These are phyloP conservation scores for Liolophura sinensis DNA, from an alignment of 1,140 invertebrate species.

Conservation along the genomic window DNA sequence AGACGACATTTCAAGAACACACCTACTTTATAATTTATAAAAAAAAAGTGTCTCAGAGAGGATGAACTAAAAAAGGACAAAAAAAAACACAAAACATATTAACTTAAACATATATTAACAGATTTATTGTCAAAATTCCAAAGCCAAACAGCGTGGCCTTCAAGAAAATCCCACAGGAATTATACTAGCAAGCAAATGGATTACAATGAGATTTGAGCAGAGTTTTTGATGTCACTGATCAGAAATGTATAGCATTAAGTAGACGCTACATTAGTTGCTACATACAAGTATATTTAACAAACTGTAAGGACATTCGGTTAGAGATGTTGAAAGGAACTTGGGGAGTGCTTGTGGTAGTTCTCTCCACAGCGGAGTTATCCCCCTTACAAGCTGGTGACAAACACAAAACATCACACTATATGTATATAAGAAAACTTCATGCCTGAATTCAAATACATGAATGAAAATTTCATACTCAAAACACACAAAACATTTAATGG, in stretches of 20 bases:
- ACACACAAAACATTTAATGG: too few relatives aligned
- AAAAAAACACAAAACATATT: neutral
- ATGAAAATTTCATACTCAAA: too few relatives aligned
- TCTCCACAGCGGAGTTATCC: too few relatives aligned
- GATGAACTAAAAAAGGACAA: conserved; percentile 2
- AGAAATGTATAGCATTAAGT: neutral
- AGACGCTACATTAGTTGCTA: neutral
- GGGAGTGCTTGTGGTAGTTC: too few relatives aligned
- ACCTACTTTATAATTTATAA: conserved; percentile 17
- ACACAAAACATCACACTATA: neutral
- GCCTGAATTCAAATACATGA: too few relatives aligned
- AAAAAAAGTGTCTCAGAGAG: conserved; percentile 14
- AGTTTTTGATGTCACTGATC: neutral
- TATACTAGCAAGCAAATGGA: neutral
- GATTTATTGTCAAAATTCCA: neutral
- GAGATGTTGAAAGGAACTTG: neutral
- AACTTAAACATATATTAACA: neutral
- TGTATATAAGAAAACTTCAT: too few relatives aligned
- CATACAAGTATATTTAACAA: conserved; percentile 6
- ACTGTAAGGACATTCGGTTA: conserved; percentile 5
- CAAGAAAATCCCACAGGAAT: too few relatives aligned
- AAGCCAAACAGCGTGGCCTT: too few relatives aligned
- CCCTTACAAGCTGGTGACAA: neutral
- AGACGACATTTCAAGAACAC: too few relatives aligned
- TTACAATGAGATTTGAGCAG: conserved; percentile 1